phyloP scores from a whole-genome alignment of 2,797 vertebrate species.

The Coluber constrictor region DNA sequence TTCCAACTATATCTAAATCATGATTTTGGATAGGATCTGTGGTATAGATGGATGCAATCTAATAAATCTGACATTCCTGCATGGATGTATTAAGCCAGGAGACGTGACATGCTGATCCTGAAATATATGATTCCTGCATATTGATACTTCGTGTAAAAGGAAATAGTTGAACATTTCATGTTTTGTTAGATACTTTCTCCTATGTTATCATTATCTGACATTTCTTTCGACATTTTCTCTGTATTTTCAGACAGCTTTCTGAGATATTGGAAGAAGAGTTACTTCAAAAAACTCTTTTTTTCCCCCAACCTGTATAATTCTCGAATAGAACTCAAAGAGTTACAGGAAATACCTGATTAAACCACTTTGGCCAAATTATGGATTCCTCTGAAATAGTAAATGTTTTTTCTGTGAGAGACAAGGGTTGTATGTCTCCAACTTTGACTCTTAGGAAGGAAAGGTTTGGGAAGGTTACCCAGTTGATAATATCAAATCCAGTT shows the following conservation, averaged over 20 bases:
- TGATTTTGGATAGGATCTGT: neutral
- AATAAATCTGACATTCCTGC: neutral
- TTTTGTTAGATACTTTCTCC: neutral
- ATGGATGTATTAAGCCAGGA: neutral
- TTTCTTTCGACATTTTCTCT: neutral
- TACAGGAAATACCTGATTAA: too few relatives aligned
- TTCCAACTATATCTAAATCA: neutral
- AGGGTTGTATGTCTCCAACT: too few relatives aligned
- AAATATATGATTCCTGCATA: neutral
- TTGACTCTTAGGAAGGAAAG: too few relatives aligned
- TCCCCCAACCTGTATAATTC: neutral
- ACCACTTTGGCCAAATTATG: too few relatives aligned
- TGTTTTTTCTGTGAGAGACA: too few relatives aligned
- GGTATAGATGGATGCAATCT: neutral
- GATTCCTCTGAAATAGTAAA: too few relatives aligned
- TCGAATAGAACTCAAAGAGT: too few relatives aligned
- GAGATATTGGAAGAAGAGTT: neutral
- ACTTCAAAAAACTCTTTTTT: neutral
- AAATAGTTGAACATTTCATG: neutral
- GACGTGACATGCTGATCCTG: neutral
- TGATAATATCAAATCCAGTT: neutral
- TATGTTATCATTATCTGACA: neutral
- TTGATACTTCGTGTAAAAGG: neutral
- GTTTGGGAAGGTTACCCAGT: too few relatives aligned
- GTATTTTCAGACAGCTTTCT: neutral